Evolutionary conservation across 2,113 vertebrate genomes (phyloP).

Genomic region (Astatotilapia flaviijosephi): DNA sequence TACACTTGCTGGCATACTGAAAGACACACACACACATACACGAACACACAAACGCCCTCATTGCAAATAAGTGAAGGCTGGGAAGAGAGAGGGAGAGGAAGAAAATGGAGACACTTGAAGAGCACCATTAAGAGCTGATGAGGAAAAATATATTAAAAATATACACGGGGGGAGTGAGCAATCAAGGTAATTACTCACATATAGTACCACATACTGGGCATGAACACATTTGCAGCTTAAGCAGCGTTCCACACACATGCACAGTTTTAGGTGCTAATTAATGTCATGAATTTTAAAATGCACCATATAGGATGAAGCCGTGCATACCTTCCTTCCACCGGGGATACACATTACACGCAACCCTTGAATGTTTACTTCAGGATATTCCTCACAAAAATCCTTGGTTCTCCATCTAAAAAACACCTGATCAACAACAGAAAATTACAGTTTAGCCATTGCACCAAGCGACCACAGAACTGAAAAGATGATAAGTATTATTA

Average conservation of each 20-base stretch:
- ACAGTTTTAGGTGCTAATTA: neutral
- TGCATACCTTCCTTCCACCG: neutral
- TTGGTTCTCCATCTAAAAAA: neutral
- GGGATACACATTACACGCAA: neutral
- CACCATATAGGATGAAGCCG: neutral
- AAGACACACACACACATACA: neutral
- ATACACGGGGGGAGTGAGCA: neutral
- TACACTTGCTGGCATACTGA: neutral
- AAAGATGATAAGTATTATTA: neutral
- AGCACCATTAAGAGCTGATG: neutral
- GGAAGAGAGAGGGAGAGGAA: neutral
- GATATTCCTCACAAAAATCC: neutral
- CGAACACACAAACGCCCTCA: neutral
- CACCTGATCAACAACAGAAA: neutral
- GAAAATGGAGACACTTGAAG: neutral
- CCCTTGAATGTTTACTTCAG: neutral
- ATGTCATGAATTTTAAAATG: conserved; percentile 25
- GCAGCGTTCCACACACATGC: neutral
- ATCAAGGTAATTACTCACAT: conserved; percentile 20
- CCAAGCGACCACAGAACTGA: neutral
- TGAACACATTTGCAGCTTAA: neutral
- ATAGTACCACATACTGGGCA: neutral
- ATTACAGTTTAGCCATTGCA: neutral
- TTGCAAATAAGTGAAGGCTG: neutral
- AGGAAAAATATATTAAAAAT: neutral